Evolutionary conservation across 2,797 vertebrate genomes (phyloP), one percentile per base, ranked within the genome.

Genomic region (Heterohyrax brucei): DNA sequence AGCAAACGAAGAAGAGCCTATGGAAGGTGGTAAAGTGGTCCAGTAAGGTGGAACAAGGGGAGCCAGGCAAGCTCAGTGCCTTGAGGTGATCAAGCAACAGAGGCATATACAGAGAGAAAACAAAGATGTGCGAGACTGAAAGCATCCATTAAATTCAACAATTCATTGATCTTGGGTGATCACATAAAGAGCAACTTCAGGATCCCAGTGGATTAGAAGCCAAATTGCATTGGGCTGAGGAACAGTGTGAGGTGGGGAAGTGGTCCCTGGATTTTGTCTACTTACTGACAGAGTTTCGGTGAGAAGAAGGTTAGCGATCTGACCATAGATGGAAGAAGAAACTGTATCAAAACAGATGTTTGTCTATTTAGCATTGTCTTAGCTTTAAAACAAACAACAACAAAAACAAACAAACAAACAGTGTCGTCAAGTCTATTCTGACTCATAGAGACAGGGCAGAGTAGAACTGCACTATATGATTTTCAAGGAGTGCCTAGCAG

Each of bases 101-200:
- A 3, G 8, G 21, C 7, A 4, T 8, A 30, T 0, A 1, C 22
- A 14, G n/a, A n/a, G n/a, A 61, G 22, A 61, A 33, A 26, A 14
- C n/a, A 16, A 33, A 24, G 8, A 28, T 26, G 39, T 8, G 24
- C 14, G 28, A 24, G 24, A 82, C 8, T 2, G 14, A 44, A 12
- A 33, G 64, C 7, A 24, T 22, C 28, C 44, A n/a, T 48, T 1
- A 50, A 13, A 13, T 53, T 33, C 50, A 22, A 9, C 21, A 53
- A 48, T n/a, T 33, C 0, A 2, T 12, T 6, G 13, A 30, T 53
- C 12, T 8, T 0, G 12, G 44, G 14, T n/a, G 21, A 5, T 33
- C 44, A 70, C 33, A 33, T 18, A 59, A 62, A 28, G 30, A 70
- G 12, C 46, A 53, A 24, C n/a, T 53, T 33, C 46, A 68, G 30